Base-by-base conservation (phyloP, 2,113 vertebrate species). In the Etheostoma spectabile region DNA sequence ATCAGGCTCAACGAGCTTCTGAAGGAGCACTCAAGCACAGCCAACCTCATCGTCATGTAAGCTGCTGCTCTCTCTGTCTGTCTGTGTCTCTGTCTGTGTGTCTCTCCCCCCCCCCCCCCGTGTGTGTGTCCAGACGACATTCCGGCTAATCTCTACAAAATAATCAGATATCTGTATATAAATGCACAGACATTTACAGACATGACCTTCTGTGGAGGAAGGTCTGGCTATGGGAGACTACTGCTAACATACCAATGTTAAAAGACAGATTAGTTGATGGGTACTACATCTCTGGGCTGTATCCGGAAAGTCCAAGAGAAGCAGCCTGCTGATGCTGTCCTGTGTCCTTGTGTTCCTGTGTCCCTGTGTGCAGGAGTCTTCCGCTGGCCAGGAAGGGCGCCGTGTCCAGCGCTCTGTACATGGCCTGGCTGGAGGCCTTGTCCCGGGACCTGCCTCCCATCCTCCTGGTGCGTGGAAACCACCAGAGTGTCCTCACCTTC, bases 401-500 rank as follows among this genome's bases (percentile, higher is more conserved):
- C 0, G 97, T 99, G 66, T 99, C 98, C 65, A 99, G 97, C 65
- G 97, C 97, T 0, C 93, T 99, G 5, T 99, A 99, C 87, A 99
- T 99, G 98, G 96, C 97, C 56, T 99, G 98, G 98, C 89, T 99
- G 90, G 98, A 99, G 92, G 96, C 86, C 0, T 91, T 99, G 21
- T 99, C 98, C 56, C 96, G 96, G 91, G 97, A 99, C 82, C 96
- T 99, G 74, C 98, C 98, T 0, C 98, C 98, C 19, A 93, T 98
- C 83, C 96, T 99, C 0, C 94, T 99, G 21, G 98, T 99, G 53
- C 97, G 98, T 46, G 98, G 98, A 56, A 99, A 99, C 94, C 98
- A 99, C 87, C 98, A 99, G 96, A 99, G 98, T 16, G 98, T 99
- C 88, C 98, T 99, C 85, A 99, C 98, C 59, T 99, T 99, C 95